Evolutionary conservation across 2,113 vertebrate genomes (phyloP), one percentile per base, ranked within the genome.

Genomic region (Emydura subglobosa): DNA sequence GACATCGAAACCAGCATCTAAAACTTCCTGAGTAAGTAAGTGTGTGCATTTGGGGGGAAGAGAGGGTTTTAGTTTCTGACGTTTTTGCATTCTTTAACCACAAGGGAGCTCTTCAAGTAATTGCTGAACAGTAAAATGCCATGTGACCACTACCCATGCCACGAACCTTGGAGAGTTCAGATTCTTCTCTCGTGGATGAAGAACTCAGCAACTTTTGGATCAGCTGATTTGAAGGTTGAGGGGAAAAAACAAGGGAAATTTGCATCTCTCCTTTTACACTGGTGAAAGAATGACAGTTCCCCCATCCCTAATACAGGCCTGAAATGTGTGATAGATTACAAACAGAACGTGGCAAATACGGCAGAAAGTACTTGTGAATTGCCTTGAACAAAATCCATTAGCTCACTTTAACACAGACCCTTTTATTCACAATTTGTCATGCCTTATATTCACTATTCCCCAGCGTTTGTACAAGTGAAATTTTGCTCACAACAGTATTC

Each of bases 81-180:
- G 83, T 95, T 91, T 57, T 84, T 85, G 88, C 92, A 72, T 95
- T 94, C 88, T 88, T 86, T 90, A 91, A 12, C 79, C 95, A 51
- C 84, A 16, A 91, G 88, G 91, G 94, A 97, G 92, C 80, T 93
- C 92, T 94, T 86, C 21, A 88, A 94, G 93, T 90, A 96, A 94
- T 19, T 92, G 97, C 96, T 96, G 94, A 96, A 3, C 84, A 85
- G 93, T 65, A 47, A 93, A 96, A 96, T 1, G 57, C 93, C 93
- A 93, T 89, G 5, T 81, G 87, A 93, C 86, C 61, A 34, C 89
- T 31, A 44, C 7, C 22, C 55, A 84, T 91, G 65, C 39, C 88
- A 42, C 53, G 81, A 0, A 29, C 89, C 2, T 10, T 84, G 85
- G 79, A 61, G 95, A 96, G 90, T 39, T 85, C 85, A 91, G 79